A percentile compares a stretch with the other conserved stretches of the same genome.
Evolutionary conservation across 2,797 vertebrate species (phyloP).

Genomic region (Margarornis squamiger): DNA sequence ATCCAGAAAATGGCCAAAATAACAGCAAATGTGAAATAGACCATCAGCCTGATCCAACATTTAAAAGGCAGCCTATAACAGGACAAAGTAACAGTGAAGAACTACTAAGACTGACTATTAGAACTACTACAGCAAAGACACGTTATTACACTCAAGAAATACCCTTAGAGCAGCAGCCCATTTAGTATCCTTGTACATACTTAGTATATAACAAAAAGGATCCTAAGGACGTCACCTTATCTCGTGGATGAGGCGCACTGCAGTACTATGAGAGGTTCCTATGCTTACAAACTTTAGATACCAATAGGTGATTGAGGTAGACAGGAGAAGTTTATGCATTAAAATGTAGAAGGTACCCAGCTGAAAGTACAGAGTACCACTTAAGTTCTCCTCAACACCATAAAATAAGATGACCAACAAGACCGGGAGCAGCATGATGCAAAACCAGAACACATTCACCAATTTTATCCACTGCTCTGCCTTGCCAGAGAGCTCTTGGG

Average conservation of each 20-base stretch:
- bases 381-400: not conserved
- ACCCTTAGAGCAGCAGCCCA: not conserved
- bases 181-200: not conserved
- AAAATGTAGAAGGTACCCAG: not conserved
- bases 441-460: not conserved
- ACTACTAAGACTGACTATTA: not conserved
- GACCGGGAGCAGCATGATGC: not conserved
- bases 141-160: not conserved
- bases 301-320: not conserved
- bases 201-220: not conserved
- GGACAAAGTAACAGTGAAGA: not conserved
- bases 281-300: not conserved
- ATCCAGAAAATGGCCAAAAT: not conserved
- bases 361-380: not conserved
- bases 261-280: accelerated
- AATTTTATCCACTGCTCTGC: not conserved
- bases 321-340: not conserved
- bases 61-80: not conserved
- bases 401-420: not conserved
- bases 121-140: not conserved
- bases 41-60: not conserved
- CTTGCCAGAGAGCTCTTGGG: not conserved
- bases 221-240: not conserved
- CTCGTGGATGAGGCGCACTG: not conserved
- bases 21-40: not conserved